phyloP scores from a whole-genome alignment of 2,797 vertebrate genomes.

The Lithobates pipiens region DNA sequence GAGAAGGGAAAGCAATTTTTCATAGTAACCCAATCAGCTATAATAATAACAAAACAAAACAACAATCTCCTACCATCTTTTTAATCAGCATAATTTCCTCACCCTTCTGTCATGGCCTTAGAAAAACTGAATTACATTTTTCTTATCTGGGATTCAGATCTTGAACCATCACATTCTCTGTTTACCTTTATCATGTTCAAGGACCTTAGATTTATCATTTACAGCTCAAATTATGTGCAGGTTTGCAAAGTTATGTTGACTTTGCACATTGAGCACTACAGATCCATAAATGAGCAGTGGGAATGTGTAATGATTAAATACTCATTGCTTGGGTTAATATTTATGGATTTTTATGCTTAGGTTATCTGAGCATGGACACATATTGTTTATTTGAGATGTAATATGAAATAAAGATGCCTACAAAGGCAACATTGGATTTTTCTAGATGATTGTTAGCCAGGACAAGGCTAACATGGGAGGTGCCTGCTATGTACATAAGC shows the following conservation, averaged over 20 bases:
- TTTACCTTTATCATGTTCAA: not conserved
- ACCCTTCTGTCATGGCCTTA: too few relatives aligned
- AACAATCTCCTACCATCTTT: too few relatives aligned
- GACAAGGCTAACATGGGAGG: not conserved
- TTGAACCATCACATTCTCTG: not conserved
- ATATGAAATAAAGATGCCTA: too few relatives aligned
- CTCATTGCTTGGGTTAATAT: not conserved
- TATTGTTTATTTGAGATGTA: too few relatives aligned
- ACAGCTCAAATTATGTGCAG: not conserved
- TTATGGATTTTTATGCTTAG: not conserved
- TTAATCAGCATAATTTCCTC: too few relatives aligned
- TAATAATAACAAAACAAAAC: too few relatives aligned
- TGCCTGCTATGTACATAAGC: not conserved
- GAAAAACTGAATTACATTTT: too few relatives aligned
- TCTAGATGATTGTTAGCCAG: not conserved
- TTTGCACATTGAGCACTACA: not conserved
- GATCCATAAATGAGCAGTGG: not conserved
- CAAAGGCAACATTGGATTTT: too few relatives aligned
- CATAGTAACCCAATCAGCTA: too few relatives aligned
- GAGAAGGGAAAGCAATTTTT: too few relatives aligned
- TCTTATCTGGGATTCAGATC: not conserved
- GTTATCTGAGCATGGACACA: too few relatives aligned
- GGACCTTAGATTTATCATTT: not conserved
- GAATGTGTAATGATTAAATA: constrained; percentile 3
- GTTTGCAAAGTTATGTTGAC: not conserved